Base-by-base conservation (phyloP, 2,888 invertebrate genomes). In the Vanessa cardui region DNA sequence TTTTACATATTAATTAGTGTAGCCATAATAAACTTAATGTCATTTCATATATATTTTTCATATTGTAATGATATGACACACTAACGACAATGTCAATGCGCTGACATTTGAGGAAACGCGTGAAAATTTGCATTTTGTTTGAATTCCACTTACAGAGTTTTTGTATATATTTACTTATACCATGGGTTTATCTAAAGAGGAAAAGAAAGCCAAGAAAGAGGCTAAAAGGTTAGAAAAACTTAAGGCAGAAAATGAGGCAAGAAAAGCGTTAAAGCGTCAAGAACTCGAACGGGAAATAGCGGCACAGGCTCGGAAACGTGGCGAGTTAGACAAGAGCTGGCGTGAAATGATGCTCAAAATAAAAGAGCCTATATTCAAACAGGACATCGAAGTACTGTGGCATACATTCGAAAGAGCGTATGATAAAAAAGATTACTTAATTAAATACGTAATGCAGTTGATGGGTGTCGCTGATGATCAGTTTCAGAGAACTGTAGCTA, bases 391-490 rank as follows among this genome's bases (percentile, higher is more conserved):
- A 77, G 83, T 90, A 6, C 83, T 91, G 84, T 89, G 90, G 87
- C 86, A 85, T 56, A 82, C 83, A 2, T 92, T 95, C 74, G 94
- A 95, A 77, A 86, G 94, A 72, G 84, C 89, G 0, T 81, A 94
- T 18, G 93, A 93, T 64, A 92, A 94, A 72, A 96, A 96, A 84
- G 94, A 95, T 74, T 83, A 92, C 47, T 80, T 94, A 4, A 95
- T 96, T 62, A 79, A 83, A 6, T 90, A 91, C 72, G 89, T 94
- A 16, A 86, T 94, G 77, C 86, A 89, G 63, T 94, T 95, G 73
- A 88, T 95, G 73, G 89, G 95, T 62, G 83, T 93, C 69, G 94
- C 95, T 3, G 95, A 96, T 80, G 89, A 94, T 31, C 95, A 96
- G 78, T 95, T 95, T 75, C 90, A 93, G 68, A 92, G 94, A 71